Evolutionary conservation across 2,888 invertebrate genomes (phyloP).

Genomic region (Strigamia crassipes): DNA sequence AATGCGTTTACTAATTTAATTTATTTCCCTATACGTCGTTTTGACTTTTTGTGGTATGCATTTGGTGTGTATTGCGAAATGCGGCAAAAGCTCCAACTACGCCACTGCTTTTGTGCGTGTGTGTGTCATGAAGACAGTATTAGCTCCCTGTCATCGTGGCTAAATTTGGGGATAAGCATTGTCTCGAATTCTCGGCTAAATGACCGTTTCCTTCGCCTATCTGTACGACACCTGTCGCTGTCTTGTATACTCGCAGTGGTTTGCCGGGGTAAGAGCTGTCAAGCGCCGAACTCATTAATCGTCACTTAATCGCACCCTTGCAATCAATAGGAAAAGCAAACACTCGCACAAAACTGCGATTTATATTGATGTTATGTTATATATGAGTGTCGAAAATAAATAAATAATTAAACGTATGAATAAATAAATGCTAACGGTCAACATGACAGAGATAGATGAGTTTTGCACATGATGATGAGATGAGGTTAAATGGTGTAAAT

Average conservation of each 20-base stretch:
- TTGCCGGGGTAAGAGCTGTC: not conserved
- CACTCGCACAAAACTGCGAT: not conserved
- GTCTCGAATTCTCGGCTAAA: constrained; percentile 15
- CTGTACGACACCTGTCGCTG: constrained; percentile 18
- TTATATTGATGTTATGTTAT: not conserved
- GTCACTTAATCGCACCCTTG: not conserved
- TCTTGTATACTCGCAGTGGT: not conserved
- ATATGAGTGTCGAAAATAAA: not conserved
- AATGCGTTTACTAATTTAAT: too few species aligned
- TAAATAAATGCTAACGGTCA: not conserved
- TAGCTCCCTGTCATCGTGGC: constrained; percentile 9
- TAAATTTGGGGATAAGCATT: constrained; percentile 12
- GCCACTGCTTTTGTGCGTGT: constrained; percentile 25
- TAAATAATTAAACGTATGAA: not conserved
- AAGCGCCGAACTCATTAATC: not conserved
- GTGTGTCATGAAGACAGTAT: constrained; percentile 17
- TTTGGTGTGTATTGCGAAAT: too few species aligned
- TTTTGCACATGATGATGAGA: not conserved
- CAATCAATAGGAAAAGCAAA: not conserved
- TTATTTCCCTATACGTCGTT: too few species aligned
- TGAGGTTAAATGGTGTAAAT: not conserved
- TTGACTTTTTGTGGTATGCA: too few species aligned
- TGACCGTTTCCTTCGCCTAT: constrained; percentile 15
- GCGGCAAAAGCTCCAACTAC: too few species aligned
- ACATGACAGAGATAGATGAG: not conserved